Base-by-base conservation (phyloP, 2,888 invertebrate species). In the Crossocerus cetratus region DNA sequence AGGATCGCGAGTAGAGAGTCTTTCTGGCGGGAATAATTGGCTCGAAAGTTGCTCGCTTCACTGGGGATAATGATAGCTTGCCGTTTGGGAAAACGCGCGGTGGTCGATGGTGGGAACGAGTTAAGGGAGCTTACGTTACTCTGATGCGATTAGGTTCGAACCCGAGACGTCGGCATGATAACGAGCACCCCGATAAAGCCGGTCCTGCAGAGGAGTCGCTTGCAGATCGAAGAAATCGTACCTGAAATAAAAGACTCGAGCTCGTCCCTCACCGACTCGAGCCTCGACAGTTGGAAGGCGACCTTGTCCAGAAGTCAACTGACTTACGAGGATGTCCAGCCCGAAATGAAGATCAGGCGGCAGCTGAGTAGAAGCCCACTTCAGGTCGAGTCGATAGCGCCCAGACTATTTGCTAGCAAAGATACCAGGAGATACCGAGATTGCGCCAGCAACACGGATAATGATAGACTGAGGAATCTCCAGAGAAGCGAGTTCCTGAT, bases 81-180 rank as follows among this genome's bases (percentile, higher is more conserved):
- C 23, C 3, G 3, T 32, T 32, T 32, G 32, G 8, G 32, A 32
- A 8, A 32, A 8, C 11, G 8, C 11, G 8, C 3, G 32, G 11
- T 32, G 11, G 8, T 5, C 11, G 3, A 43, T 59, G 0, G 20
- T 11, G 8, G 8, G 43, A n/a, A 43, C n/a, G 0, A 18, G 42
- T 5, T 13, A 18, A n/a, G 4, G 11, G 42, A 32, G 32, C 32
- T 49, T 49, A n/a, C 14, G 5, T 49, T 49, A 49, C 14, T 49
- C 1, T n/a, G 45, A 14, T 45, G 49, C 62, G 57, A 69, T 54
- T 72, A 89, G 89, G 80, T 88, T 58, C 84, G 88, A 75, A 89
- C 87, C 22, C 84, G 84, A 66, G 88, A 89, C 55, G 80, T 85
- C 20, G 88, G 88, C 60, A 85, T 88, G 85, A 82, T 87, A 71